Percentiles rank a stretch among this genome's conserved stretches.
Conservation (phyloP, 2,888 invertebrate genomes). For the Carterocephalus palaemon region DNA sequence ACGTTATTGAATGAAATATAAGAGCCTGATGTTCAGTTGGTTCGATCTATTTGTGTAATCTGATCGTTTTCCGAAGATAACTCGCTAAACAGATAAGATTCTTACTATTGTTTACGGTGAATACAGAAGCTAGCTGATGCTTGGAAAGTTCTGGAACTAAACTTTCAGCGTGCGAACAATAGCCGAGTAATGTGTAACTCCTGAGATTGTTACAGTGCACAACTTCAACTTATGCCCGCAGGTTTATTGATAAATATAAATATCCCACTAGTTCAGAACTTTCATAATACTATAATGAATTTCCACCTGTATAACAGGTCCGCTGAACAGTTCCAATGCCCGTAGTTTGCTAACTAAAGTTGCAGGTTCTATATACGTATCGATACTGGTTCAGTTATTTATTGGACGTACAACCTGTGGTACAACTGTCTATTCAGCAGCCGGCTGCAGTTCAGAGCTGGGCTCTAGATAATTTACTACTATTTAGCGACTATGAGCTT, state of each 20-base stretch:
- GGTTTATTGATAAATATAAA: conserved; percentile 48
- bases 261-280: conserved; percentile 38
- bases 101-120: too few relatives aligned
- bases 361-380: too few relatives aligned
- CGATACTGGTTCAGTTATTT: too few relatives aligned
- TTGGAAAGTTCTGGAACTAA: conserved; percentile 57
- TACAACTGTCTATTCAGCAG: too few relatives aligned
- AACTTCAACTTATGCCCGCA: conserved; percentile 38
- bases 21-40: conserved; percentile 39
- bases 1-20: conserved; percentile 49
- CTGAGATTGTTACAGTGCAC: conserved; percentile 40
- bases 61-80: background rate
- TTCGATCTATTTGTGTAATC: conserved; percentile 19
- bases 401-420: too few relatives aligned
- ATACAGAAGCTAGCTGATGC: conserved; percentile 7
- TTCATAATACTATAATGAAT: conserved; percentile 27
- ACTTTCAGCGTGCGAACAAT: conserved; percentile 50
- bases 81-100: background rate
- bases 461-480: too few relatives aligned
- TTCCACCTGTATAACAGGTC: conserved; percentile 11
- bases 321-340: background rate
- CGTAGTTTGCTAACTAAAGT: background rate
- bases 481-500: too few relatives aligned
- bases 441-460: too few relatives aligned
- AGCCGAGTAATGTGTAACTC: conserved; percentile 49